Evolutionary conservation across 2,113 vertebrate species (phyloP).

Genomic region (Marmota monax): DNA sequence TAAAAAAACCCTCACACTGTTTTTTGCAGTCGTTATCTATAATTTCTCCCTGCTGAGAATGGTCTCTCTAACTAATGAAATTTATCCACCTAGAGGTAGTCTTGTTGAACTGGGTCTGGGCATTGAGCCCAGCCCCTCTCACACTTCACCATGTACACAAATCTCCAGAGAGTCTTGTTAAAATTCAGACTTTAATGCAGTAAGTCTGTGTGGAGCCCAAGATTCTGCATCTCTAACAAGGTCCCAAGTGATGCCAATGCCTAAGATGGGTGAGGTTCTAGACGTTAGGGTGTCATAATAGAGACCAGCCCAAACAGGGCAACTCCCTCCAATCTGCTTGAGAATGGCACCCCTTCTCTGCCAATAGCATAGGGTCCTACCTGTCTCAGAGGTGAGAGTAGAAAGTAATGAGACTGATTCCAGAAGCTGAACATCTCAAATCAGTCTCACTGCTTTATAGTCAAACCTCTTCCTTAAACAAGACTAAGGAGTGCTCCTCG

Average conservation of each 20-base stretch:
- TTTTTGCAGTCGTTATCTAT: constrained; percentile 88
- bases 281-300: neutral
- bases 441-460: constrained; percentile 46
- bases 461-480: neutral
- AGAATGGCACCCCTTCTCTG: neutral
- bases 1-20: constrained; percentile 67
- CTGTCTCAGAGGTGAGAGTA: constrained; percentile 8
- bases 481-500: neutral
- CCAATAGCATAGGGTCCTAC: neutral
- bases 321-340: neutral
- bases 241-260: neutral
- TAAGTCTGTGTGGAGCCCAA: neutral
- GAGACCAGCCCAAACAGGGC: neutral
- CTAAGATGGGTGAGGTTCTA: neutral
- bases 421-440: constrained; percentile 22
- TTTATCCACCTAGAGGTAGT: neutral
- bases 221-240: neutral
- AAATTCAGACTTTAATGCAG: neutral
- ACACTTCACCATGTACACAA: neutral
- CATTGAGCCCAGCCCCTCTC: neutral
- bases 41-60: constrained; percentile 84
- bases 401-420: constrained; percentile 60
- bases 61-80: constrained; percentile 65
- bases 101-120: neutral
- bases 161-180: neutral